Evolutionary conservation across 92 coral and sea anemone genomes (phyloP).

Genomic region (Zoanthus sociatus): DNA sequence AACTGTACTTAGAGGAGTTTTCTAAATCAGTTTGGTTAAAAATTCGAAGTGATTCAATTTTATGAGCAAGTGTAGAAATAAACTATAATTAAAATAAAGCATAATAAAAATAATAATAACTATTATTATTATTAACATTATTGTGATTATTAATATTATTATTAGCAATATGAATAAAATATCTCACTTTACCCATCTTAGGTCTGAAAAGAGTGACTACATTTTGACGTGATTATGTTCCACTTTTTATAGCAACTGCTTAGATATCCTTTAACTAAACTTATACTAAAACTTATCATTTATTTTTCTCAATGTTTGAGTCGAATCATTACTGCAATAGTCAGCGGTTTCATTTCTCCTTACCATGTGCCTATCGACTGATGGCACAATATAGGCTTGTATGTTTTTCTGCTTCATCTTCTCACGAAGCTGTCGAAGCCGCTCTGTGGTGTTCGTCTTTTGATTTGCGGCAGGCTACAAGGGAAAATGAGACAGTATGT

Average conservation of each 20-base stretch:
- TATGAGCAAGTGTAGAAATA: too few relatives aligned
- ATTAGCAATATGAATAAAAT: too few relatives aligned
- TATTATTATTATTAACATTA: neutral
- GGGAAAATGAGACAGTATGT: neutral
- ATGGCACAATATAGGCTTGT: slow-evolving; percentile 20
- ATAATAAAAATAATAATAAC: neutral
- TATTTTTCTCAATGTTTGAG: neutral
- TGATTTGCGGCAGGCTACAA: slow-evolving; percentile 26
- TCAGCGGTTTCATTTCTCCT: neutral
- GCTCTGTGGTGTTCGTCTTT: slow-evolving; percentile 22
- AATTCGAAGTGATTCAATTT: too few relatives aligned
- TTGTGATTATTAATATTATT: neutral
- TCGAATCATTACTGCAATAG: too few relatives aligned
- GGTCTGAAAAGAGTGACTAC: too few relatives aligned
- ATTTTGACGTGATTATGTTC: too few relatives aligned
- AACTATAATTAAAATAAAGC: too few relatives aligned
- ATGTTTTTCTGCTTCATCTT: slow-evolving; percentile 16
- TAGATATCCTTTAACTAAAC: too few relatives aligned
- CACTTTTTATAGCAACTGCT: too few relatives aligned
- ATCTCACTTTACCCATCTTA: too few relatives aligned
- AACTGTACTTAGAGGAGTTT: too few relatives aligned
- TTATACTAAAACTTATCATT: neutral
- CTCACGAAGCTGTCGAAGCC: slow-evolving; percentile 7
- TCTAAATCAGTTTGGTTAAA: too few relatives aligned
- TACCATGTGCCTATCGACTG: slow-evolving; percentile 44